Percentiles rank a stretch among this genome's conserved stretches.
Conservation (phyloP, 2,797 vertebrate genomes). For the Tangara arthus region DNA sequence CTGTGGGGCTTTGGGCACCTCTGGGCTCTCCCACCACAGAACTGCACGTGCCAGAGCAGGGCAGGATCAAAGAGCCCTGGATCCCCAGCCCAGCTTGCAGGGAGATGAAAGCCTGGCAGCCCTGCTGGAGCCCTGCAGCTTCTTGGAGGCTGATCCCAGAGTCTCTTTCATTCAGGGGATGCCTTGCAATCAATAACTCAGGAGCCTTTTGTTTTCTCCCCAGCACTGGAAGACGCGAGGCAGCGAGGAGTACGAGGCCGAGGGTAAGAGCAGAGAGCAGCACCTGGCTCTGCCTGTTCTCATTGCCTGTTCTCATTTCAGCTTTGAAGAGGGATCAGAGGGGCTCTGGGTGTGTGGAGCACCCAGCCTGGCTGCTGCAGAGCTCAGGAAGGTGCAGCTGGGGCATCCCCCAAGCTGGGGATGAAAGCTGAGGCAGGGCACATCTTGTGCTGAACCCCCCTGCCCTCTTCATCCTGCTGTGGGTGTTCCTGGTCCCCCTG, state of each 20-base stretch:
- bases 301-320: not conserved
- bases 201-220: conserved; percentile 4
- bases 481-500: not conserved
- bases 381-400: not conserved
- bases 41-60: not conserved
- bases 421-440: fast-evolving
- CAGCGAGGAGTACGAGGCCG: conserved; percentile 80
- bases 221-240: conserved; percentile 72
- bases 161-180: not conserved
- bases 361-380: not conserved
- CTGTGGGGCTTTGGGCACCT: fast-evolving
- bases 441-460: fast-evolving
- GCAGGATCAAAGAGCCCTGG: not conserved
- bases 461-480: not conserved
- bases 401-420: not conserved
- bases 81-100: not conserved
- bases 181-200: not conserved
- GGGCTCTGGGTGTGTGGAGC: not conserved
- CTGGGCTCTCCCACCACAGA: not conserved
- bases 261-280: conserved; percentile 70
- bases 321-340: not conserved
- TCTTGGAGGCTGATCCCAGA: not conserved
- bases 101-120: not conserved
- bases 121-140: not conserved
- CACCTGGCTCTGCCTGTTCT: fast-evolving